phyloP scores from a whole-genome alignment of 2,888 invertebrate genomes.

The Boloria euphrosyne region DNA sequence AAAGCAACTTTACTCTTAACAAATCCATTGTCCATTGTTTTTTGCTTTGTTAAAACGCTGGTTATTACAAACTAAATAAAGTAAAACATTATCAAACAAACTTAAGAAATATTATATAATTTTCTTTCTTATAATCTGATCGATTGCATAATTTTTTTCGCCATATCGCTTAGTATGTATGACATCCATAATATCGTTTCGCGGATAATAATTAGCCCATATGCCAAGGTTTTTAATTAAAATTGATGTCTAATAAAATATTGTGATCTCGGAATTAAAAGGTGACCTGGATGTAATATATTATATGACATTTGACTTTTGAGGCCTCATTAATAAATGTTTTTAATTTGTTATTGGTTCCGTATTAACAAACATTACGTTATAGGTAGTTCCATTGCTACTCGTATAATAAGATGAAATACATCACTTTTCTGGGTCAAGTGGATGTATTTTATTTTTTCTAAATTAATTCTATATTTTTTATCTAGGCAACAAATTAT shows the following conservation, averaged over 20 bases:
- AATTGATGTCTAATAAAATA: conserved; percentile 14
- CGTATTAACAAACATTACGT: neutral
- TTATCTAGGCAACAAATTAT: no score
- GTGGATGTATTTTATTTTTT: no score
- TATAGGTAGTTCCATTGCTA: no score
- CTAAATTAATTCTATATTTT: no score
- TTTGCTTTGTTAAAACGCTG: conserved; percentile 29
- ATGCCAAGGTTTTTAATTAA: conserved; percentile 16
- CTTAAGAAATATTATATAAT: conserved; percentile 13
- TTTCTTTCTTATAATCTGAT: conserved; percentile 3
- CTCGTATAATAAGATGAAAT: no score
- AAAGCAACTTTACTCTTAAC: conserved; percentile 31
- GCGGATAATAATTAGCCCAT: conserved; percentile 20
- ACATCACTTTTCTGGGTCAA: no score
- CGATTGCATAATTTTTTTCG: conserved; percentile 9
- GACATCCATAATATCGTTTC: conserved; percentile 9
- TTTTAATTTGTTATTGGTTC: neutral
- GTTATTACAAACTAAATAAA: conserved; percentile 32
- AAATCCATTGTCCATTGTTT: conserved; percentile 38
- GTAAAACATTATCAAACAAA: conserved; percentile 25
- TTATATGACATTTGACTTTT: neutral
- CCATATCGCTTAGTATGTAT: conserved; percentile 7
- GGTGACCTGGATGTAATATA: neutral
- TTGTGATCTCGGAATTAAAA: conserved; percentile 6
- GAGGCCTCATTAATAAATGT: conserved; percentile 1